Conservation (phyloP, 2,888 invertebrate species). For the Taphrorychus bicolor region DNA sequence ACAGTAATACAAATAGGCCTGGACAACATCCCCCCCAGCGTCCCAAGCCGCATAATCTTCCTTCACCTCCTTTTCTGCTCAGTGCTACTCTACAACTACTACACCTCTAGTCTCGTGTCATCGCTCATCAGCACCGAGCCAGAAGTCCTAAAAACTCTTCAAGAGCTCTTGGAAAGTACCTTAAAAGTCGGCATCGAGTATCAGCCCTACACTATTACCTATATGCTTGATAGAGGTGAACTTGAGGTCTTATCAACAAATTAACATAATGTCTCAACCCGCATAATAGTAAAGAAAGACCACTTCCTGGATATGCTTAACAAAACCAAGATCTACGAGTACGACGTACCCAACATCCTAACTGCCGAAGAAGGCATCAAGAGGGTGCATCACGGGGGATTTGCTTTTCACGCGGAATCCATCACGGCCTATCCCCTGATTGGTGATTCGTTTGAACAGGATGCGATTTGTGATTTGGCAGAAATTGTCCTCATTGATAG, state of each 20-base stretch:
- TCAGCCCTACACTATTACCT: conserved; percentile 60
- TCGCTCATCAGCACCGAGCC: conserved; percentile 64
- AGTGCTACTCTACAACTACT: conserved; percentile 65
- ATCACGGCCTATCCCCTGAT: conserved; percentile 58
- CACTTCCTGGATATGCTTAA: conserved; percentile 45
- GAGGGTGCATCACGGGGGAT: conserved; percentile 60
- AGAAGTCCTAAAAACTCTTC: conserved; percentile 61
- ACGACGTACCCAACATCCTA: conserved; percentile 40
- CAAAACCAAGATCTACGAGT: conserved; percentile 45
- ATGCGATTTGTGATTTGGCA: conserved; percentile 61
- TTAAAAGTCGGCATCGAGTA: conserved; percentile 63
- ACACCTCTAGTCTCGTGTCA: conserved; percentile 68
- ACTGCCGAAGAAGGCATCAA: conserved; percentile 55
- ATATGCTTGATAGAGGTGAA: conserved; percentile 43
- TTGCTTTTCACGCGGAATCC: conserved; percentile 63
- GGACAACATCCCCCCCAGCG: conserved; percentile 45
- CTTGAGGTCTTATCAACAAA: not conserved
- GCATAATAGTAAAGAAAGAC: conserved; percentile 40
- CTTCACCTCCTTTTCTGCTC: conserved; percentile 52
- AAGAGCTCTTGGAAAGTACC: conserved; percentile 62
- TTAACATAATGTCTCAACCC: not conserved
- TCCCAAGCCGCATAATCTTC: conserved; percentile 51
- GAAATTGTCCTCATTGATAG: conserved; percentile 54
- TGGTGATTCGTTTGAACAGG: conserved; percentile 58
- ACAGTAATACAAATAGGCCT: conserved; percentile 49